phyloP scores from a whole-genome alignment of 2,888 invertebrate genomes.

The Hyposoter dolosus region DNA sequence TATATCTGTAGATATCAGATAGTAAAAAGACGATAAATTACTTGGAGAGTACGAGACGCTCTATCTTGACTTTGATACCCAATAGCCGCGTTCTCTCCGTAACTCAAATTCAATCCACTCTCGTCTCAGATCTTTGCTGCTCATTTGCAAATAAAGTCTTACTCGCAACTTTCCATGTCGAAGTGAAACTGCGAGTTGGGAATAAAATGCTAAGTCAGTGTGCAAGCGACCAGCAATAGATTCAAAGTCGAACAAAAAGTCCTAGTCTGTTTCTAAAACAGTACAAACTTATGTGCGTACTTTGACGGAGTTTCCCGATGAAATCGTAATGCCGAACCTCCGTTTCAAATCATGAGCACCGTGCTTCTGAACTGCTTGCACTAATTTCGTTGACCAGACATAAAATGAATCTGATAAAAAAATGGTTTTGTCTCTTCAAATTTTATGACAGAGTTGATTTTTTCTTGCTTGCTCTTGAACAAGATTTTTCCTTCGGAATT shows the following conservation, averaged over 20 bases:
- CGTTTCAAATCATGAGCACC: background rate
- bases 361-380: background rate
- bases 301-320: background rate
- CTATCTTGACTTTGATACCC: conserved; percentile 75
- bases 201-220: background rate
- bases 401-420: background rate
- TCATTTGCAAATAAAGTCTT: background rate
- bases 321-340: background rate
- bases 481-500: background rate
- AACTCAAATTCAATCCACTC: conserved; percentile 4
- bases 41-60: conserved; percentile 75
- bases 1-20: conserved; percentile 18
- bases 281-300: background rate
- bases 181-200: background rate
- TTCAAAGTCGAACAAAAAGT: background rate
- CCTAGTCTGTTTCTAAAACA: background rate
- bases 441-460: background rate
- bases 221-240: background rate
- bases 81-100: conserved; percentile 72
- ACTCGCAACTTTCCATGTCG: background rate
- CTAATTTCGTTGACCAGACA: background rate
- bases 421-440: background rate
- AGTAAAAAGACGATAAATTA: conserved; percentile 34
- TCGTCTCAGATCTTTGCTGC: background rate
- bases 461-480: background rate